Evolutionary conservation across 1,140 invertebrate species (phyloP).

Genomic region (Littorina saxatilis): DNA sequence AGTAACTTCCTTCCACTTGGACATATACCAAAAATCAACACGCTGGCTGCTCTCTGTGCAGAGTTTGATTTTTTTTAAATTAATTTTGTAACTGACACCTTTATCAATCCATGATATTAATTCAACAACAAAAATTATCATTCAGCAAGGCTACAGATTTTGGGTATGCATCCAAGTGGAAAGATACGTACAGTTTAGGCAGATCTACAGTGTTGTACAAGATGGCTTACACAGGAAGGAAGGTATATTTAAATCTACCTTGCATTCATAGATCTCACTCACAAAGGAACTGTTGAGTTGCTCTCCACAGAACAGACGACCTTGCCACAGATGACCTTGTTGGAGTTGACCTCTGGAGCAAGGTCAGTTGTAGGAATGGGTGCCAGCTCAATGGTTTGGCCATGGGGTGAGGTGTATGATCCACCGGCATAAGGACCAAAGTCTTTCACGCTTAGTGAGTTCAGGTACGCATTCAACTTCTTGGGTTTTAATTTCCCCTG

Average conservation of each 20-base stretch:
- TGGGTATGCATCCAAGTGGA: no score
- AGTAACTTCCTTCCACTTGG: no score
- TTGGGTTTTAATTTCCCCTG: conserved; percentile 84
- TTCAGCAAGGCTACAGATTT: background rate
- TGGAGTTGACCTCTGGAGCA: conserved; percentile 79
- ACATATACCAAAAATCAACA: no score
- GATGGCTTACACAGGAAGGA: no score
- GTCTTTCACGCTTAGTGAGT: conserved; percentile 58
- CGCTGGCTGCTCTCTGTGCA: no score
- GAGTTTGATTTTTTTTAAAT: no score
- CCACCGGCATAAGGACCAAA: conserved; percentile 81
- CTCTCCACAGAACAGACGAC: conserved; percentile 88
- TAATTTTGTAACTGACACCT: no score
- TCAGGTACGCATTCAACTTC: conserved; percentile 64
- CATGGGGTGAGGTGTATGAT: conserved; percentile 77
- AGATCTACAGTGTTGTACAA: no score
- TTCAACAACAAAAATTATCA: background rate
- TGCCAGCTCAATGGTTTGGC: conserved; percentile 78
- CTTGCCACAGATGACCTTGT: conserved; percentile 85
- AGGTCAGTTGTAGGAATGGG: conserved; percentile 78
- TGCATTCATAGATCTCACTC: no score
- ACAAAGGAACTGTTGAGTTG: conserved; percentile 87
- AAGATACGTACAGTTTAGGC: no score
- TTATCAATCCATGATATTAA: no score
- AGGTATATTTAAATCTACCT: no score